Evolutionary conservation across 2,113 vertebrate species (phyloP).

Genomic region (Corydoras sp.): DNA sequence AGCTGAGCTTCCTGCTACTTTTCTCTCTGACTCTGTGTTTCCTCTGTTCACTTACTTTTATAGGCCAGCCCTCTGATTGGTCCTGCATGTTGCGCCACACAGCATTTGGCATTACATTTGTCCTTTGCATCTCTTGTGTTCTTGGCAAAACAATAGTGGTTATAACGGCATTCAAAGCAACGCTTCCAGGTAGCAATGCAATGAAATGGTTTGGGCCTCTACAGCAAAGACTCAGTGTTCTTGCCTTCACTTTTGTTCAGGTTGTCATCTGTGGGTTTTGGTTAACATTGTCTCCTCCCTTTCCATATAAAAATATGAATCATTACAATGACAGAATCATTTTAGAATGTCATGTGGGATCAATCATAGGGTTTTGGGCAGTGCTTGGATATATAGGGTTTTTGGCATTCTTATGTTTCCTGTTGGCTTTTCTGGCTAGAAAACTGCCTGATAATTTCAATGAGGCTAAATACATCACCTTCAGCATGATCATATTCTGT

Average conservation of each 20-base stretch:
- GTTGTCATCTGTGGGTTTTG: slow-evolving; percentile 61
- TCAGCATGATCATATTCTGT: slow-evolving; percentile 67
- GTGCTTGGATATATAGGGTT: slow-evolving; percentile 65
- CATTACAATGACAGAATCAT: slow-evolving; percentile 61
- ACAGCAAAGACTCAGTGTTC: slow-evolving; percentile 61
- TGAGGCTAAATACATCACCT: slow-evolving; percentile 64
- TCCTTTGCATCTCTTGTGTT: slow-evolving; percentile 63
- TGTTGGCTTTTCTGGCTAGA: slow-evolving; percentile 59
- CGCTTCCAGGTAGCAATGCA: slow-evolving; percentile 57
- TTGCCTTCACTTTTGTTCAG: slow-evolving; percentile 59
- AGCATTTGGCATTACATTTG: slow-evolving; percentile 63
- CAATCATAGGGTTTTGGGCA: slow-evolving; percentile 60
- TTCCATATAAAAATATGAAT: slow-evolving; percentile 55
- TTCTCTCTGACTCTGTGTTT: slow-evolving; percentile 66
- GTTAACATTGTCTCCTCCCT: slow-evolving; percentile 60
- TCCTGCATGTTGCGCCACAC: slow-evolving; percentile 68
- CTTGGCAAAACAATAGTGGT: slow-evolving; percentile 64
- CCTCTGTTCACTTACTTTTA: slow-evolving; percentile 65
- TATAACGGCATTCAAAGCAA: slow-evolving; percentile 62
- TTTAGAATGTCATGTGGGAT: slow-evolving; percentile 62
- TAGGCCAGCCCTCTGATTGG: slow-evolving; percentile 63
- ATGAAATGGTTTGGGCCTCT: slow-evolving; percentile 66
- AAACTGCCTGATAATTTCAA: slow-evolving; percentile 66
- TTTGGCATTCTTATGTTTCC: slow-evolving; percentile 59
- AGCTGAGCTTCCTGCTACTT: slow-evolving; percentile 68